Base-by-base conservation (phyloP, 2,888 invertebrate species). In the Tupiocoris notatus region DNA sequence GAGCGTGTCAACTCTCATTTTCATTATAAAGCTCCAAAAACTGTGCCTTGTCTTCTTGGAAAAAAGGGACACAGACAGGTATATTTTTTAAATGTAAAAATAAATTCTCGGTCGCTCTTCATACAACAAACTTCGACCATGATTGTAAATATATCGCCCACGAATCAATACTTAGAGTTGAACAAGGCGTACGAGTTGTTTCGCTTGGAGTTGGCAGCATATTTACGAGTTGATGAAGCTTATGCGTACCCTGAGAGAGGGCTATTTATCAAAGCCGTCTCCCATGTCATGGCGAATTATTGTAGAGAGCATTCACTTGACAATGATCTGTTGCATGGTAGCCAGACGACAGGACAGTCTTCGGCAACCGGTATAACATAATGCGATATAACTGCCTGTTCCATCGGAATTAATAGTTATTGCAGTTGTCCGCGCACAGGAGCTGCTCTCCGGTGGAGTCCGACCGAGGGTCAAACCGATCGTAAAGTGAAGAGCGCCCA, bases 401-500 rank as follows among this genome's bases (percentile, higher is more conserved):
- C 39, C 39, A 39, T 39, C 57, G 56, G 54, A 67, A 20, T 67
- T 67, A 56, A 67, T 67, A 67, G 67, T 67, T 67, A 67, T 67
- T 67, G 67, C 67, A 57, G 67, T 67, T 57, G 67, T 67, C 65
- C 20, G 39, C 39, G 39, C 39, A 65, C 65, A 39, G 65, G 65
- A 65, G 65, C 65, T 20, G 17, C n/a, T 39, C 39, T 39, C 39
- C 12, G 6, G 39, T 7, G 3, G 39, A 12, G 39, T 39, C 39
- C 39, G n/a, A 39, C 39, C 39, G 39, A 7, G 39, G 39, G 39
- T 39, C 12, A 3, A 12, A 39, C 6, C 12, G 6, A 12, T 39
- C 39, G 39, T 39, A 39, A 39, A 39, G n/a, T n/a, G n/a, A n/a
- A n/a, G n/a, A n/a, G n/a, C n/a, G n/a, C n/a, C n/a, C n/a, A n/a